These are phyloP conservation scores for Sus cebifrons DNA, from an alignment of 2,797 vertebrate species.

Conservation along the genomic window DNA sequence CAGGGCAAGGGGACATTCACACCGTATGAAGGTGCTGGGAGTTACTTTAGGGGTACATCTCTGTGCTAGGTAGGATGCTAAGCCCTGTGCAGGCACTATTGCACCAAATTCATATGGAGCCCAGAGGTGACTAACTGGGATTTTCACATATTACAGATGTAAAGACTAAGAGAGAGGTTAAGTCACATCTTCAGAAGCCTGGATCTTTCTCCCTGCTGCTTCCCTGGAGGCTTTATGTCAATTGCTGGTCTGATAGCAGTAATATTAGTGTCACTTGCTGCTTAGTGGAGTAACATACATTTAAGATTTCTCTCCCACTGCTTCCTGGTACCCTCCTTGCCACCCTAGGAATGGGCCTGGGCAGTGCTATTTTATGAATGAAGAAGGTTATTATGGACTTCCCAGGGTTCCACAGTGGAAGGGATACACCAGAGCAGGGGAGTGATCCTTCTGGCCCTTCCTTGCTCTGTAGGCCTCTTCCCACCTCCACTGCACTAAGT, in stretches of 20 bases:
- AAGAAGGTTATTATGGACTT: background rate
- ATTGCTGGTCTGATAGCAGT: background rate
- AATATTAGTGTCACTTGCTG: background rate
- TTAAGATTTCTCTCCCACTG: background rate
- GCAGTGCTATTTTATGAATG: background rate
- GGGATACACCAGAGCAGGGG: background rate
- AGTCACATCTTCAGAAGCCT: background rate
- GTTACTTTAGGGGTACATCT: background rate
- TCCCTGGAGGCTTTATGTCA: background rate
- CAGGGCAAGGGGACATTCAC: background rate
- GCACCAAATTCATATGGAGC: background rate
- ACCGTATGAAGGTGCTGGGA: background rate
- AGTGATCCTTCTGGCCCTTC: background rate
- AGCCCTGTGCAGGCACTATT: background rate
- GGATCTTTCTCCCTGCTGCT: background rate
- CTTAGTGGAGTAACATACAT: fast-evolving
- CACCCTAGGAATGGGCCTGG: background rate
- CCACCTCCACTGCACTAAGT: background rate
- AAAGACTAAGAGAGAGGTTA: background rate
- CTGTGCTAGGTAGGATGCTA: background rate
- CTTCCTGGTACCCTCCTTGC: background rate
- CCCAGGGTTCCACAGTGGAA: background rate
- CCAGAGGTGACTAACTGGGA: background rate
- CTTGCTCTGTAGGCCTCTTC: background rate
- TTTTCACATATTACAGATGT: background rate